Percentiles rank a stretch among this genome's conserved stretches.
phyloP scores from a whole-genome alignment of 2,888 invertebrate species.

The Ischnura elegans region DNA sequence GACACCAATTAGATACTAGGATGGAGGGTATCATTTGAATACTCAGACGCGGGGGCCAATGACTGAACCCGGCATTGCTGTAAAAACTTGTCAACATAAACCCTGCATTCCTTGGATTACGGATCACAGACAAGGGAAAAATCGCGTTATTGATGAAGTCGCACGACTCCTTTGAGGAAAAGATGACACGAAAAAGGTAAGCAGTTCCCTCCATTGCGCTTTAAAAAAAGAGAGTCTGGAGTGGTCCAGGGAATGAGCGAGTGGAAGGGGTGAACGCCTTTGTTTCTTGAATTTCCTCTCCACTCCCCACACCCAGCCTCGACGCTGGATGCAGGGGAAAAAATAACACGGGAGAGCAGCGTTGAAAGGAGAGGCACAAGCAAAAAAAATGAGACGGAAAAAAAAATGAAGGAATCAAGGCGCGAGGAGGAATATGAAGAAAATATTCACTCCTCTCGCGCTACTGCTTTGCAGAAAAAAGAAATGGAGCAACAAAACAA shows the following conservation, averaged over 20 bases:
- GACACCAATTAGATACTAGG: background rate
- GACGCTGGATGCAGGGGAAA: background rate
- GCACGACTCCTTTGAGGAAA: constrained; percentile 52
- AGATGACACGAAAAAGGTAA: background rate
- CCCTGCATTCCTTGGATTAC: background rate
- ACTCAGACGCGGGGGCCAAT: background rate
- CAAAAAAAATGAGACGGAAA: background rate
- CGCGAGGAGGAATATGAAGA: background rate
- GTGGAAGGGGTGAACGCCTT: background rate
- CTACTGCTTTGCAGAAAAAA: background rate
- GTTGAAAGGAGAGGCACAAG: background rate
- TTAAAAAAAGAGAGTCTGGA: background rate
- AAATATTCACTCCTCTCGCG: constrained; percentile 3
- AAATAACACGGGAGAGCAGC: background rate
- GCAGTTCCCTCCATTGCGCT: background rate
- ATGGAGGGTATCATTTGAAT: background rate
- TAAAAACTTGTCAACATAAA: background rate
- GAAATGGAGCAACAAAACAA: no score
- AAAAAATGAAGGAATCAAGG: background rate
- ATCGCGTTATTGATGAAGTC: constrained; percentile 64
- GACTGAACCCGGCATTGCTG: background rate
- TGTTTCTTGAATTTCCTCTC: background rate
- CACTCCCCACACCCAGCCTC: background rate
- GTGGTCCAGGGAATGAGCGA: background rate
- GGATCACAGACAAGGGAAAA: constrained; percentile 9